phyloP scores from a whole-genome alignment of 1,140 invertebrate genomes.

The Stegodyphus dumicola region DNA sequence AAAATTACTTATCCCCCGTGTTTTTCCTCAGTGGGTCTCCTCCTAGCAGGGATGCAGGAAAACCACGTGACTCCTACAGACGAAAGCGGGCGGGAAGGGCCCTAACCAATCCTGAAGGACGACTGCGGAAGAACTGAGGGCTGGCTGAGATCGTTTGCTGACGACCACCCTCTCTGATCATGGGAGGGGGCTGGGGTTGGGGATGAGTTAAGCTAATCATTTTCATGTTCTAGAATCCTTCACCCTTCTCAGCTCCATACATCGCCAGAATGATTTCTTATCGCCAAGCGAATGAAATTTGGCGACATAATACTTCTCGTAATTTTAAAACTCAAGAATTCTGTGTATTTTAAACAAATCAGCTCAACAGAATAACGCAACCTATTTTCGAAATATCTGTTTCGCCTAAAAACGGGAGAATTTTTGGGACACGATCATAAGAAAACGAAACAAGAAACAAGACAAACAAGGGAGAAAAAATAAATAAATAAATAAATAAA shows the following conservation, averaged over 20 bases:
- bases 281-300: slow-evolving; percentile 31
- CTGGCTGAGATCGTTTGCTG: slow-evolving; percentile 24
- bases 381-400: no score
- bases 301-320: neutral
- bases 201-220: slow-evolving; percentile 48
- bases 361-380: no score
- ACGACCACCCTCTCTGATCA: slow-evolving; percentile 53
- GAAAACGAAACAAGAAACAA: no score
- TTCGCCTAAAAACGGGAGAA: no score
- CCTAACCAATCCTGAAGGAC: slow-evolving; percentile 42
- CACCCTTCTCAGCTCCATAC: slow-evolving; percentile 6
- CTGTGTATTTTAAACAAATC: no score
- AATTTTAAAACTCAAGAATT: no score
- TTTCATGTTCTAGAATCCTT: slow-evolving; percentile 57
- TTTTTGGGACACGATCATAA: no score
- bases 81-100: slow-evolving; percentile 12
- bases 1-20: slow-evolving; percentile 47
- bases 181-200: slow-evolving; percentile 20
- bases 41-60: slow-evolving; percentile 6
- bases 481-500: no score
- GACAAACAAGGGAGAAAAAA: no score
- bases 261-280: slow-evolving; percentile 6
- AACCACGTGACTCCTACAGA: slow-evolving; percentile 37
- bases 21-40: slow-evolving; percentile 19
- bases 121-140: slow-evolving; percentile 45